Base-by-base conservation (phyloP, 2,113 vertebrate genomes). In the Paratilapia polleni region DNA sequence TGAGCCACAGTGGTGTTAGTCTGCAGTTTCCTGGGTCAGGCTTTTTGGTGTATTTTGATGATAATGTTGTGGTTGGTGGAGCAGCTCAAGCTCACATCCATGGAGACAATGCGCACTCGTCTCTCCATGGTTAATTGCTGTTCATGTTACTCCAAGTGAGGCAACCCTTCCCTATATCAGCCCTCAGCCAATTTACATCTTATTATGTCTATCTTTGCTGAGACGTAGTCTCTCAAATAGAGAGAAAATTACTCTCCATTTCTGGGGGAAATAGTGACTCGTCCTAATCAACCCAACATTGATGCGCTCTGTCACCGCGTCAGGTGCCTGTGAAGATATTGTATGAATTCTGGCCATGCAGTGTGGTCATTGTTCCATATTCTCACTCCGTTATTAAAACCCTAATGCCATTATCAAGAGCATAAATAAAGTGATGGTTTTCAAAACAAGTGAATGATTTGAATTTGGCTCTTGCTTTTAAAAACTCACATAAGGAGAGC, bases 131-230 rank as follows among this genome's bases (percentile, higher is more conserved):
- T 86, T 94, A 94, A 95, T 93, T 94, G 91, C 90, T 88, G 87
- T 88, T 89, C 91, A 90, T 86, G 89, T 92, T 93, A 80, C 87
- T 87, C 88, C 85, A 84, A 91, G 66, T 86, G 81, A 88, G 68
- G 43, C 81, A 38, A 86, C 88, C 86, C 89, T 86, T 83, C 83
- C 80, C 75, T 83, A 86, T 92, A 93, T 94, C 88, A 92, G 78
- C 88, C 91, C 86, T 91, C 80, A 91, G 87, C 88, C 93, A 92
- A 95, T 94, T 95, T 95, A 93, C 94, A 95, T 95, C 92, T 93
- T 92, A 94, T 95, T 95, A 95, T 89, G 70, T 81, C 77, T 92
- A 91, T 91, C 92, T 92, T 88, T 91, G 91, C 90, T 92, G 82
- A 92, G 91, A 93, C 89, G 70, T 88, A 86, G 88, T 87, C 85